phyloP scores from a whole-genome alignment of 53 echinoderm and acorn worm genomes.

The Antedon mediterranea region DNA sequence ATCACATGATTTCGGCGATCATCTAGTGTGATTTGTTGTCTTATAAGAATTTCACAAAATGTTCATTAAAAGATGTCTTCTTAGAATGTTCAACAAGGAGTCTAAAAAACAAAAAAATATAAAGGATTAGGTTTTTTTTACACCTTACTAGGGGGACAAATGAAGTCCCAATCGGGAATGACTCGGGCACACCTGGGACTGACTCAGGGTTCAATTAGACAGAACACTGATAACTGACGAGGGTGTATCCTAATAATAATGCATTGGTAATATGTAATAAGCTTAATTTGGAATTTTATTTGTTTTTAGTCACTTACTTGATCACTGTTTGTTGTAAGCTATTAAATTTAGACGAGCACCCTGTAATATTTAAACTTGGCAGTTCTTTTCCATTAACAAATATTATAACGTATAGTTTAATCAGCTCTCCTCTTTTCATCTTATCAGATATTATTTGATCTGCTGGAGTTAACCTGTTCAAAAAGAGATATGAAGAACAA shows the following conservation, averaged over 20 bases:
- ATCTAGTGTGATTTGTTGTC: too few relatives aligned
- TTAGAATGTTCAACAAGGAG: background rate
- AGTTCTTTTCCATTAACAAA: background rate
- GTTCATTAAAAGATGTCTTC: background rate
- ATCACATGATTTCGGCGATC: too few relatives aligned
- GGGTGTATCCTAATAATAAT: too few relatives aligned
- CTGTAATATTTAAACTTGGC: background rate
- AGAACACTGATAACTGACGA: too few relatives aligned
- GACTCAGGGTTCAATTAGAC: too few relatives aligned
- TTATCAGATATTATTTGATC: background rate
- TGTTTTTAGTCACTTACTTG: background rate
- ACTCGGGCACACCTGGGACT: too few relatives aligned
- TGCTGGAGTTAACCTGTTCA: background rate
- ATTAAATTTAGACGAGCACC: background rate
- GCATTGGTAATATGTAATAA: too few relatives aligned
- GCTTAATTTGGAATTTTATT: too few relatives aligned
- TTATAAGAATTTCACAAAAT: background rate
- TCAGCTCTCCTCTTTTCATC: background rate
- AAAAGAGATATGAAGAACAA: too few relatives aligned
- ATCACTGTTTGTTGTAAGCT: background rate
- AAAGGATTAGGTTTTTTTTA: too few relatives aligned
- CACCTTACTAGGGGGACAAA: too few relatives aligned
- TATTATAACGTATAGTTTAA: background rate
- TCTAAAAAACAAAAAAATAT: background rate
- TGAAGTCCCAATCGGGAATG: too few relatives aligned